A percentile compares a stretch with the other conserved stretches of the same genome.
Conservation (phyloP, 2,797 vertebrate genomes). For the Sorex maritimensis region DNA sequence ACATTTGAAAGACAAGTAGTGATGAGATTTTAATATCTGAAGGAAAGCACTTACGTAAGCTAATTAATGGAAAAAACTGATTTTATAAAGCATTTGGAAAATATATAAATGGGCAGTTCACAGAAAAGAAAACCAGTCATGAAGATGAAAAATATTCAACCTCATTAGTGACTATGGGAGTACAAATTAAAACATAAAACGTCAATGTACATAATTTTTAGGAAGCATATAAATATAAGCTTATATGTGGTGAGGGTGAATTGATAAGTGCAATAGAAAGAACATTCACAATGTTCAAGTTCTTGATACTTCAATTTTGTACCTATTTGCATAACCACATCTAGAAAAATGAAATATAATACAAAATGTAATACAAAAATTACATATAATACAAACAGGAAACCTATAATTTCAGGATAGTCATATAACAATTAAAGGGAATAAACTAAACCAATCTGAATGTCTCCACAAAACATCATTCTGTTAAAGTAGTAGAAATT, state of each 20-base stretch:
- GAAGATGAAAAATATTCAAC: not conserved
- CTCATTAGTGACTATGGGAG: not conserved
- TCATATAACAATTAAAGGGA: slow-evolving; percentile 4
- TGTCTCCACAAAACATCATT: not conserved
- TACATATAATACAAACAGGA: too few species aligned
- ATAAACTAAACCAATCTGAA: not conserved
- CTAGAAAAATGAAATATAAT: too few species aligned
- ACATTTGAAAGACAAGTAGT: slow-evolving; percentile 2
- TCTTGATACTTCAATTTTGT: not conserved
- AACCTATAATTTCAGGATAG: not conserved
- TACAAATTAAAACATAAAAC: not conserved
- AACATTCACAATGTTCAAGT: not conserved
- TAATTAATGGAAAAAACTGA: not conserved
- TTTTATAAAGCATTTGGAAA: not conserved
- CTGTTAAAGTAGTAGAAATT: slow-evolving; percentile 26
- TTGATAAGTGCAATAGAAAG: not conserved
- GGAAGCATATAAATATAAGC: not conserved
- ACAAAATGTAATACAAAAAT: too few species aligned
- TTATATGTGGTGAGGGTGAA: not conserved
- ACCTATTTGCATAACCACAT: too few species aligned
- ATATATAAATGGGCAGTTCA: not conserved
- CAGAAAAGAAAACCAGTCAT: slow-evolving; percentile 22
- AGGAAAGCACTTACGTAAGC: not conserved
- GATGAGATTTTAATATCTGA: not conserved
- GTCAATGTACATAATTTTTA: not conserved